Base-by-base conservation (phyloP, 2,797 vertebrate genomes). In the Valencia hispanica region DNA sequence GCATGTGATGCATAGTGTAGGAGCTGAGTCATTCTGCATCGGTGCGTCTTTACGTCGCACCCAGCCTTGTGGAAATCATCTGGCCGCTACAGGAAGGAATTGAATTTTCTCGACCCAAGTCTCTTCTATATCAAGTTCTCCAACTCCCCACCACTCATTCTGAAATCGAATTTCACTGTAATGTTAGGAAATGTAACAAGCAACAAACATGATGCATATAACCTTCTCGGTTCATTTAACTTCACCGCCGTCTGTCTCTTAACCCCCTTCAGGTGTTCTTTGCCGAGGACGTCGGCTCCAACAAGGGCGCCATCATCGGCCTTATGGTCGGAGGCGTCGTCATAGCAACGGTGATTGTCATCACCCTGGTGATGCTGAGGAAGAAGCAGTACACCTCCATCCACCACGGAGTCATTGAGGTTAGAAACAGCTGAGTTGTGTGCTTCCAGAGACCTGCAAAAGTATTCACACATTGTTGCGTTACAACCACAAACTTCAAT, bases 321-420 rank as follows among this genome's bases (percentile, higher is more conserved):
- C 96, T 99, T 85, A 99, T 99, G 98, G 98, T 99, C 32, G 98
- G 98, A 5, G 98, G 98, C 9, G 96, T 99, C 69, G 98, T 99
- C 94, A 99, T 99, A 94, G 98, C 98, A 70, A 99, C 98, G 0
- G 97, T 99, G 91, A 99, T 99, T 53, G 98, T 99, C 86, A 99
- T 99, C 94, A 99, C 98, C 83, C 89, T 99, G 93, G 97, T 99
- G 94, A 99, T 99, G 98, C 96, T 99, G 92, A 97, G 98, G 95
- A 99, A 99, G 97, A 99, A 99, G 88, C 98, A 99, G 90, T 99
- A 99, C 91, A 99, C 98, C 8, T 99, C 98, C 82, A 99, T 99
- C 92, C 98, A 99, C 93, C 98, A 99, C 50, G 98, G 98, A 66
- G 97, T 99, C 82, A 97, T 99, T 75, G 98, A 99, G 97, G 98